Evolutionary conservation across 2,888 invertebrate genomes (phyloP).

Genomic region (Hemicrepidius hirtus): DNA sequence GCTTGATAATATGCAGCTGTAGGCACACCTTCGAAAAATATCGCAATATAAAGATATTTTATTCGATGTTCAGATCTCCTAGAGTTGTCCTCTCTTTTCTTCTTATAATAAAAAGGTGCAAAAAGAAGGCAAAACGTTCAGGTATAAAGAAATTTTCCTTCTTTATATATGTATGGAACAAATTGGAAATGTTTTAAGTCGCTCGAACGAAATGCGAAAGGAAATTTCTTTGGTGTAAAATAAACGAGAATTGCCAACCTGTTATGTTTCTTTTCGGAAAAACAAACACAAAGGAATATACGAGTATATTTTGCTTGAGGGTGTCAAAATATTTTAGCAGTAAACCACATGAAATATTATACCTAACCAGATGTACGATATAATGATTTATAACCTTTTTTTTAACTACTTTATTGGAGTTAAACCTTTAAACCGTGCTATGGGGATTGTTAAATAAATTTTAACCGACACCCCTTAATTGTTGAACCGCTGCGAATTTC

Average conservation of each 20-base stretch:
- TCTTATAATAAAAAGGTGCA: slow-evolving; percentile 12
- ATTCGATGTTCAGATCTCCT: slow-evolving; percentile 14
- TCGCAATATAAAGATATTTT: slow-evolving; percentile 31
- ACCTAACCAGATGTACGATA: neutral
- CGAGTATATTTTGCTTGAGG: slow-evolving; percentile 28
- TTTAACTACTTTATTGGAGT: too few species aligned
- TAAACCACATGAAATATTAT: slow-evolving; percentile 2
- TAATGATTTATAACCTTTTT: neutral
- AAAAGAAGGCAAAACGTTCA: slow-evolving; percentile 25
- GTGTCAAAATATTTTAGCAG: slow-evolving; percentile 24
- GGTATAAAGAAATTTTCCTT: slow-evolving; percentile 29
- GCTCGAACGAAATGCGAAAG: slow-evolving; percentile 34
- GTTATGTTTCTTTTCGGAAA: slow-evolving; percentile 35
- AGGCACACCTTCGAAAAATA: slow-evolving; percentile 29
- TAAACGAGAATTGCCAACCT: slow-evolving; percentile 42
- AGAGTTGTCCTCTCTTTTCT: slow-evolving; percentile 12
- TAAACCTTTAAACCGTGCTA: too few species aligned
- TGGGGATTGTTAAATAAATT: too few species aligned
- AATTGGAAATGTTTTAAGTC: slow-evolving; percentile 42
- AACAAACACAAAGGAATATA: slow-evolving; percentile 33
- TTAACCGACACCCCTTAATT: too few species aligned
- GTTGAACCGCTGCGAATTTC: too few species aligned
- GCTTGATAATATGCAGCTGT: slow-evolving; percentile 39
- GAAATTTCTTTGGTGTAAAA: slow-evolving; percentile 39
- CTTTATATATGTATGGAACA: slow-evolving; percentile 35